Evolutionary conservation across 2,113 vertebrate genomes (phyloP).

Genomic region (Calyptomena viridis): DNA sequence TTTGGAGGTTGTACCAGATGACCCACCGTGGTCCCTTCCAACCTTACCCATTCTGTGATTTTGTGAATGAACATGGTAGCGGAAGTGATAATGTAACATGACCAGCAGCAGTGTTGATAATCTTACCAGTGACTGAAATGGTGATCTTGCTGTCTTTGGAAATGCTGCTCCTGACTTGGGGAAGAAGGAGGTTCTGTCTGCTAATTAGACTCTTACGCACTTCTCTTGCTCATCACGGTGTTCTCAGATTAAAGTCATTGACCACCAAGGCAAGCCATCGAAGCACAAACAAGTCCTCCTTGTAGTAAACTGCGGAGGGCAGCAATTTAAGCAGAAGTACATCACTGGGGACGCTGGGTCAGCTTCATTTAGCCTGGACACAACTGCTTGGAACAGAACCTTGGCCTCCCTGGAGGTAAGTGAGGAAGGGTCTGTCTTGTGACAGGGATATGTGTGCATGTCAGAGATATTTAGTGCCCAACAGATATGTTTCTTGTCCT

Average conservation of each 20-base stretch:
- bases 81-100: background rate
- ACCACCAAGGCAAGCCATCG: conserved; percentile 38
- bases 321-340: background rate
- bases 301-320: background rate
- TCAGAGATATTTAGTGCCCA: background rate
- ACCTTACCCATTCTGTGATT: background rate
- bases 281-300: conserved; percentile 23
- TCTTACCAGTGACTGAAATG: background rate
- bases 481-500: background rate
- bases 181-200: background rate
- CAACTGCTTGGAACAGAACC: conserved; percentile 8
- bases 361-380: conserved; percentile 49
- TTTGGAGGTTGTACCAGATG: background rate
- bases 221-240: background rate
- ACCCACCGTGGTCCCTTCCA: background rate
- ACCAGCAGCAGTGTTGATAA: background rate
- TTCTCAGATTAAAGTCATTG: conserved; percentile 23
- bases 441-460: background rate
- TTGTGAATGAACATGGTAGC: background rate
- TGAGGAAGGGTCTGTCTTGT: background rate
- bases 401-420: conserved; percentile 25
- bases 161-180: background rate
- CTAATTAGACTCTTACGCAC: background rate
- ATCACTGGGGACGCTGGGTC: conserved; percentile 24
- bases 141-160: background rate